Conservation (phyloP, 2,113 vertebrate genomes). For the Poicephalus meyeri region DNA sequence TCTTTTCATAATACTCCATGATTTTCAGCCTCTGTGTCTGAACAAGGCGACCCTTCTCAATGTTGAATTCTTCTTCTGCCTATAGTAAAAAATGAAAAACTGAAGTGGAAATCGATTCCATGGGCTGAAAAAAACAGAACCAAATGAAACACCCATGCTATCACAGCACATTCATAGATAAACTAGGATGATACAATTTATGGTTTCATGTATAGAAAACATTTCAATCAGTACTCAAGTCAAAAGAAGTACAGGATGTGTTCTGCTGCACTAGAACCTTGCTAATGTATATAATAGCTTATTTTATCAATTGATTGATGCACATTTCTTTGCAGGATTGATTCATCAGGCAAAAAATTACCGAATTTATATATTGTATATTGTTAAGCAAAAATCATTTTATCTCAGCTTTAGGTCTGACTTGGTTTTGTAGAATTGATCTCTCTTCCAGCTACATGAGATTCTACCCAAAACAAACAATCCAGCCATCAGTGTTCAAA, state of each 20-base stretch:
- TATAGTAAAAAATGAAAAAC: constrained; percentile 63
- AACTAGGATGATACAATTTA: not conserved
- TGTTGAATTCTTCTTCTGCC: constrained; percentile 99
- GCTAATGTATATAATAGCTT: not conserved
- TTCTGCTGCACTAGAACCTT: not conserved
- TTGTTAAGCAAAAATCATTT: not conserved
- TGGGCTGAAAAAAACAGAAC: constrained; percentile 39
- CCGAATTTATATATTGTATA: not conserved
- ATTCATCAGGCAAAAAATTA: not conserved
- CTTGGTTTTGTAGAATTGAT: not conserved
- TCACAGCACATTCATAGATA: not conserved
- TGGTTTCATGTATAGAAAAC: not conserved
- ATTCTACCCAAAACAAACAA: not conserved
- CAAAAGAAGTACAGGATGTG: not conserved
- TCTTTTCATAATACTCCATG: constrained; percentile 99
- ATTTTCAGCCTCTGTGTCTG: constrained; percentile 98
- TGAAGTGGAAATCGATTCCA: constrained; percentile 24
- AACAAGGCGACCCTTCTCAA: constrained; percentile 97
- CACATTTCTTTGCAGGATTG: not conserved
- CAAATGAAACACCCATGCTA: constrained; percentile 15
- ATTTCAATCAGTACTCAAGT: not conserved
- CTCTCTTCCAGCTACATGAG: not conserved
- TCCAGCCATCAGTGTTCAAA: not conserved
- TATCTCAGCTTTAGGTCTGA: not conserved
- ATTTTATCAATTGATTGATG: not conserved